Percentiles rank a stretch among this genome's conserved stretches.
These are phyloP conservation scores for Cyclophora albipunctata DNA, from an alignment of 2,888 invertebrate species.

Conservation along the genomic window DNA sequence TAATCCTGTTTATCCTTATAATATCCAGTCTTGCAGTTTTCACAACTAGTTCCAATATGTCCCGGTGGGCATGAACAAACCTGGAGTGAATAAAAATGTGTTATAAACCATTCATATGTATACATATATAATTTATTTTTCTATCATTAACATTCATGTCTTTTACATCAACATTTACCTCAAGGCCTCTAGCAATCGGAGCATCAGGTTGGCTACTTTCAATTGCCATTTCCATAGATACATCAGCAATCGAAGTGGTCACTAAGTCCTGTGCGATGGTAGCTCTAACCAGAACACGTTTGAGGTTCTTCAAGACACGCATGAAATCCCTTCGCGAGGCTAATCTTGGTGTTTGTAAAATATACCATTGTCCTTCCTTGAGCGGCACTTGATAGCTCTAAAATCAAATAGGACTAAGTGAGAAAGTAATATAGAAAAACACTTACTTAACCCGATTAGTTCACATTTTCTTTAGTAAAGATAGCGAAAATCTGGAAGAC, in stretches of 20 bases:
- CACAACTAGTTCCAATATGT: constrained; percentile 89
- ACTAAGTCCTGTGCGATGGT: constrained; percentile 77
- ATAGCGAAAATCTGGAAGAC: too few relatives aligned
- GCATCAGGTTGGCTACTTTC: constrained; percentile 75
- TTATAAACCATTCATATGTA: too few relatives aligned
- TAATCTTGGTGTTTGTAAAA: constrained; percentile 36
- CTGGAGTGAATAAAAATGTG: constrained; percentile 21
- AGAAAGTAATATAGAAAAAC: too few relatives aligned
- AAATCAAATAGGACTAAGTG: background rate
- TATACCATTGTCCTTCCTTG: constrained; percentile 79
- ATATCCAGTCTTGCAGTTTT: constrained; percentile 81
- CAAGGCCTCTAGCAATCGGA: constrained; percentile 83
- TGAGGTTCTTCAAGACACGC: constrained; percentile 87
- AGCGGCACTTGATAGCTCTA: constrained; percentile 79
- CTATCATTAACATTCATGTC: too few relatives aligned
- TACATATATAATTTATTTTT: too few relatives aligned
- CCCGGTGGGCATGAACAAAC: constrained; percentile 88
- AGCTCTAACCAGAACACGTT: constrained; percentile 88
- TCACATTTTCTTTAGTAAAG: too few relatives aligned
- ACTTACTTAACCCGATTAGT: too few relatives aligned
- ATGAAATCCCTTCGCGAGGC: constrained; percentile 87
- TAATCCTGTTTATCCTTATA: constrained; percentile 80
- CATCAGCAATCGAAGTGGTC: constrained; percentile 84
- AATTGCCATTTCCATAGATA: constrained; percentile 89
- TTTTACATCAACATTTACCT: constrained; percentile 58